Conservation (phyloP, 2,888 invertebrate species). For the Stomorhina lunata region DNA sequence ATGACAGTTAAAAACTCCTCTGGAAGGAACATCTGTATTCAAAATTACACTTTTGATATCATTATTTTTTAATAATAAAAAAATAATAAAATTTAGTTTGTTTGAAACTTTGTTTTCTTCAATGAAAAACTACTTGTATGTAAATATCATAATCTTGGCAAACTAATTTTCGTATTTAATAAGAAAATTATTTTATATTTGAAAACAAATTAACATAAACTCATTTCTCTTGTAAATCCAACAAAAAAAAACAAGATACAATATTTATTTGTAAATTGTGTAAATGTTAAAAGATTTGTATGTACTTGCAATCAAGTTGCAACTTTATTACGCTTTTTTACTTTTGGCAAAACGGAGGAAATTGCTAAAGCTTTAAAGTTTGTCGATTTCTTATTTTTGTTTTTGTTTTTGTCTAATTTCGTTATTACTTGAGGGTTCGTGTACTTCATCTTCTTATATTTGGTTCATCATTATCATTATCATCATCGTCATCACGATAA, state of each 20-base stretch:
- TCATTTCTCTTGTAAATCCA: background rate
- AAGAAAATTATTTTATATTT: too few relatives aligned
- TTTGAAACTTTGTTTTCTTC: too few relatives aligned
- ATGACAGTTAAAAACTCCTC: too few relatives aligned
- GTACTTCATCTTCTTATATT: conserved; percentile 16
- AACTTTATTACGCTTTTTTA: conserved; percentile 8
- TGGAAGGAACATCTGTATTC: too few relatives aligned
- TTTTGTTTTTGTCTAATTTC: background rate
- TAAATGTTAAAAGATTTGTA: conserved; percentile 33
- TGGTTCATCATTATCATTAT: too few relatives aligned
- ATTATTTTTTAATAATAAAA: too few relatives aligned
- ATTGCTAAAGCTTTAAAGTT: conserved; percentile 39
- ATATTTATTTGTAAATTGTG: background rate
- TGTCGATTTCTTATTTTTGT: conserved; percentile 2
- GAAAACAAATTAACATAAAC: too few relatives aligned
- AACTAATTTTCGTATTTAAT: too few relatives aligned
- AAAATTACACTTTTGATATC: too few relatives aligned
- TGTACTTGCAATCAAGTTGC: conserved; percentile 12
- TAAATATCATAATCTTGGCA: too few relatives aligned
- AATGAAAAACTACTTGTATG: too few relatives aligned
- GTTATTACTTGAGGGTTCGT: background rate
- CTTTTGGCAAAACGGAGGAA: conserved; percentile 16
- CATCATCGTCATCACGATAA: conserved; percentile 24
- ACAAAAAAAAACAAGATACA: conserved; percentile 1
- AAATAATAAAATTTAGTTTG: too few relatives aligned